Conservation (phyloP, 2,888 invertebrate species). For the Diaprepes abbreviatus region DNA sequence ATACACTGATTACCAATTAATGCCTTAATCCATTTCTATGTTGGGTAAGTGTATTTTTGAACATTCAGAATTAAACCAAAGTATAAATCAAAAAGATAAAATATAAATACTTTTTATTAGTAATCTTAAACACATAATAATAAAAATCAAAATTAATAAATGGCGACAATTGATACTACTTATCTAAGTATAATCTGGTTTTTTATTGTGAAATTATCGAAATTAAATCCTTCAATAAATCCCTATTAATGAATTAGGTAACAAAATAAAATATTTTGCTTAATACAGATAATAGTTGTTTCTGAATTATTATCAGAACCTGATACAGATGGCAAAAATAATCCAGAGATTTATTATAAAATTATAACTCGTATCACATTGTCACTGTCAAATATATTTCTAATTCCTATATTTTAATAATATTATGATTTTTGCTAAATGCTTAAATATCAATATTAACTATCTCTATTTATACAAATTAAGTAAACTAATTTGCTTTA, state of each 20-base stretch:
- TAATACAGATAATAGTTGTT: slow-evolving; percentile 54
- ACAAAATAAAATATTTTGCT: slow-evolving; percentile 53
- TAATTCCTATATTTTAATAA: background rate
- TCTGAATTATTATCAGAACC: slow-evolving; percentile 58
- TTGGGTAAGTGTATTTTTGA: background rate
- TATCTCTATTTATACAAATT: background rate
- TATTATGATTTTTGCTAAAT: background rate
- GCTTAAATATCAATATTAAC: background rate
- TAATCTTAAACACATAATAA: slow-evolving; percentile 38
- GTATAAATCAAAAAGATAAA: slow-evolving; percentile 19
- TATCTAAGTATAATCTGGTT: slow-evolving; percentile 54
- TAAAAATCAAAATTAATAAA: slow-evolving; percentile 56
- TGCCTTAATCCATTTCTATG: background rate
- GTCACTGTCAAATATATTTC: background rate
- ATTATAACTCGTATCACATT: slow-evolving; percentile 45
- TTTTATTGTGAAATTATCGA: slow-evolving; percentile 55
- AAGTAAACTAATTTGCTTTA: background rate
- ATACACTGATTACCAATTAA: background rate
- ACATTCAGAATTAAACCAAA: background rate
- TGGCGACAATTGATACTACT: slow-evolving; percentile 53
- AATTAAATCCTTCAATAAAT: slow-evolving; percentile 56
- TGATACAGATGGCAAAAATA: slow-evolving; percentile 55
- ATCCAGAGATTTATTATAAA: slow-evolving; percentile 55
- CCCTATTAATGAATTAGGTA: slow-evolving; percentile 55
- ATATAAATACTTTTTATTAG: slow-evolving; percentile 4